phyloP scores from a whole-genome alignment of 1,140 invertebrate species.

The Ruditapes philippinarum region DNA sequence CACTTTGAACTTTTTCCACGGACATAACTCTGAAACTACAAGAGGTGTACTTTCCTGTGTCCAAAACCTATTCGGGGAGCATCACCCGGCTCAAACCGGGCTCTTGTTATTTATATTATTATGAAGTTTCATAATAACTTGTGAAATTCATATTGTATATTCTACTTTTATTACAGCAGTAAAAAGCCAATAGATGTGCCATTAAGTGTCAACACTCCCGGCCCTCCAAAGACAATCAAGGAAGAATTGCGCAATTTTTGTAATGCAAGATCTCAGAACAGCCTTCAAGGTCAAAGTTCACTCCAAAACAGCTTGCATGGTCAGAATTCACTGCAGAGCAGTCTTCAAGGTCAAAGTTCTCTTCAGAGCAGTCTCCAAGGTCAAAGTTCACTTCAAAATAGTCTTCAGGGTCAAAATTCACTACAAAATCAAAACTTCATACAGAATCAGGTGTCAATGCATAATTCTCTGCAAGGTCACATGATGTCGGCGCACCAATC shows the following conservation, averaged over 20 bases:
- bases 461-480: not conserved
- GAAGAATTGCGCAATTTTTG: slow-evolving; percentile 96
- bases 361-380: slow-evolving; percentile 84
- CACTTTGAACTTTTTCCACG: too few relatives aligned
- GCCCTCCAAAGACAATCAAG: slow-evolving; percentile 93
- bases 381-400: not conserved
- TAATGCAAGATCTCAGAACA: slow-evolving; percentile 92
- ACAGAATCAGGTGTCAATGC: not conserved
- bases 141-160: too few relatives aligned
- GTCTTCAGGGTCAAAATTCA: not conserved
- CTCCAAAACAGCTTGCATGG: not conserved
- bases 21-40: too few relatives aligned
- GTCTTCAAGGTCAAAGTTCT: not conserved
- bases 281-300: slow-evolving; percentile 72
- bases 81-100: too few relatives aligned
- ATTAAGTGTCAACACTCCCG: slow-evolving; percentile 49
- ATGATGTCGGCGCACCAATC: not conserved
- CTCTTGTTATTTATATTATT: too few relatives aligned
- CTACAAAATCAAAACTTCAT: not conserved
- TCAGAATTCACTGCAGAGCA: not conserved
- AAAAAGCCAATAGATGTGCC: slow-evolving; percentile 67
- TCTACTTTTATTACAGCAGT: slow-evolving; percentile 41
- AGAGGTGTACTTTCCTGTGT: too few relatives aligned
- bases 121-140: too few relatives aligned
- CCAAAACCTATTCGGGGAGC: too few relatives aligned